Evolutionary conservation across 2,797 vertebrate species (phyloP).

Genomic region (Poecilia gillii): DNA sequence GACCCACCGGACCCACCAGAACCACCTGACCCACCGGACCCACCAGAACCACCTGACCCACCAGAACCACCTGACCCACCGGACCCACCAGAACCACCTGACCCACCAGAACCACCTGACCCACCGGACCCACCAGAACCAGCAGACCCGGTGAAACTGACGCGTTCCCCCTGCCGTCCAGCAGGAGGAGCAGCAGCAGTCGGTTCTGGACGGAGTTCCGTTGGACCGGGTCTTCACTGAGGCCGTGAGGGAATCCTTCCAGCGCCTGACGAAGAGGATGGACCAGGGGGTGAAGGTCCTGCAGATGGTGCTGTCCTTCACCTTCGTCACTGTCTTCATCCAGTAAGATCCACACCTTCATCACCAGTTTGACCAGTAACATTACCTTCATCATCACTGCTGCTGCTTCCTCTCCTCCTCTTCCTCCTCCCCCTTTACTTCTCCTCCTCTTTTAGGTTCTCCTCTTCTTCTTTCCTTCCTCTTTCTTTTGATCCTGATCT

Average conservation of each 20-base stretch:
- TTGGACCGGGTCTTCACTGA: slow-evolving; percentile 69
- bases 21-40: fast-evolving
- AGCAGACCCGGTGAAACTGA: too few species aligned
- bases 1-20: too few species aligned
- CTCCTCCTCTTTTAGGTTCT: background rate
- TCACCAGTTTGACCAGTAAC: slow-evolving; percentile 66
- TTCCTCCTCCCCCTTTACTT: background rate
- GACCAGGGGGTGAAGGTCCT: slow-evolving; percentile 66
- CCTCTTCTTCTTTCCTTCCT: background rate
- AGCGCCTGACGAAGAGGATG: slow-evolving; percentile 44
- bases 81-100: too few species aligned
- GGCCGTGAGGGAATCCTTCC: slow-evolving; percentile 69
- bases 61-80: too few species aligned
- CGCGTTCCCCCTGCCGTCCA: background rate
- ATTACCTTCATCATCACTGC: slow-evolving; percentile 37
- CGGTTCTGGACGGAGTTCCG: slow-evolving; percentile 53
- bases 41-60: too few species aligned
- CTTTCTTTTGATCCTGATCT: background rate
- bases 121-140: too few species aligned
- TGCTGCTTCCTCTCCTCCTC: background rate
- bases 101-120: too few species aligned
- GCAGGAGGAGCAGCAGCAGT: slow-evolving; percentile 58
- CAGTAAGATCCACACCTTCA: slow-evolving; percentile 50
- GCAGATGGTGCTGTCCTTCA: slow-evolving; percentile 81
- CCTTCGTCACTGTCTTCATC: slow-evolving; percentile 85